These are phyloP conservation scores for Leptodactylus fuscus DNA, from an alignment of 2,113 vertebrate genomes.

Conservation along the genomic window DNA sequence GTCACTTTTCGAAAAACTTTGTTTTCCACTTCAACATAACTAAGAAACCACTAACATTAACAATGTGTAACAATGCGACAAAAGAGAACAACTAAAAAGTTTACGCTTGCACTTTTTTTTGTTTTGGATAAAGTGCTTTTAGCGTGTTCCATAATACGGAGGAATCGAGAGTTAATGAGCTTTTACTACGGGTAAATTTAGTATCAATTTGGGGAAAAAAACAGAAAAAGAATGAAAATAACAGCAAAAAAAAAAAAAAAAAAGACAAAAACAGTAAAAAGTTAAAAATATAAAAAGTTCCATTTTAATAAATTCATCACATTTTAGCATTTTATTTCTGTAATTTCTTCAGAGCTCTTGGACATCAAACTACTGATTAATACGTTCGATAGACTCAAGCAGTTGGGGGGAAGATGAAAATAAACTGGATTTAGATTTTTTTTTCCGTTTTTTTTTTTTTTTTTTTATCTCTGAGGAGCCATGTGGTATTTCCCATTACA, in stretches of 20 bases:
- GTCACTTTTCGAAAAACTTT: background rate
- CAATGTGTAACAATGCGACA: too few relatives aligned
- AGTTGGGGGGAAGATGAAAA: background rate
- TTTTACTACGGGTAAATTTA: too few relatives aligned
- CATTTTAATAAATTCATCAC: too few relatives aligned
- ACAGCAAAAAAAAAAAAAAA: background rate
- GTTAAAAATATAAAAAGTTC: background rate
- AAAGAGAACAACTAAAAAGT: too few relatives aligned
- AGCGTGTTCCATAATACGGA: too few relatives aligned
- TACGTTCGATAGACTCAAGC: background rate
- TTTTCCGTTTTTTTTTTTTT: slow-evolving; percentile 22
- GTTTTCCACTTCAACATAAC: too few relatives aligned
- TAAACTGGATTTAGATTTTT: background rate
- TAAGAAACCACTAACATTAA: too few relatives aligned
- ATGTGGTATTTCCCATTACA: slow-evolving; percentile 50
- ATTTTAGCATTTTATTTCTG: background rate
- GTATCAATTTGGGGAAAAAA: too few relatives aligned
- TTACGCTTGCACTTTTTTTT: too few relatives aligned
- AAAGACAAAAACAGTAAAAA: background rate
- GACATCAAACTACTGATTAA: background rate
- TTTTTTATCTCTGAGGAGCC: slow-evolving; percentile 52
- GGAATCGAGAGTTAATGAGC: too few relatives aligned
- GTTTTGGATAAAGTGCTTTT: too few relatives aligned
- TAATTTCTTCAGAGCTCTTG: background rate
- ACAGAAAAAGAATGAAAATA: too few relatives aligned